Evolutionary conservation across 2,888 invertebrate species (phyloP).

Genomic region (Erebia epiphron): DNA sequence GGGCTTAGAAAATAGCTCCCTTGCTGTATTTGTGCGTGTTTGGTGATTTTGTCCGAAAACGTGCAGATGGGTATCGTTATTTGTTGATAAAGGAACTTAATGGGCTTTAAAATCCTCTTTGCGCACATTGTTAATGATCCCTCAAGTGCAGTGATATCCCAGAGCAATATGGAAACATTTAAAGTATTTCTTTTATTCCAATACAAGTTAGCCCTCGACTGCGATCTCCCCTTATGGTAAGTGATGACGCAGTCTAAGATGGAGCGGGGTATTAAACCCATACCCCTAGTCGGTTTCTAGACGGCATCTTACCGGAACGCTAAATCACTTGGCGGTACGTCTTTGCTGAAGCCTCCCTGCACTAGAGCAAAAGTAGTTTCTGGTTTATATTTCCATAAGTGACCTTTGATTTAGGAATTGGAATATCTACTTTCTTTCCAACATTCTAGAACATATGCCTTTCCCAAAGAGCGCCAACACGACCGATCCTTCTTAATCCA

Average conservation of each 20-base stretch:
- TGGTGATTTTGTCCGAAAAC: conserved; percentile 56
- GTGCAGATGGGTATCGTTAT: conserved; percentile 32
- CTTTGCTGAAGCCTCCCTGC: too few relatives aligned
- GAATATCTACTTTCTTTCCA: too few relatives aligned
- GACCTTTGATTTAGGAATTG: neutral
- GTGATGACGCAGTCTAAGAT: too few relatives aligned
- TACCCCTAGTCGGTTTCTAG: too few relatives aligned
- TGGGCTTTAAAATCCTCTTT: conserved; percentile 7
- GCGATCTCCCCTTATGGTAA: too few relatives aligned
- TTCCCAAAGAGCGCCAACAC: too few relatives aligned
- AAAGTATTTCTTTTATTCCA: neutral
- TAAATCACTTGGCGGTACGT: too few relatives aligned
- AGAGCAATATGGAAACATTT: neutral
- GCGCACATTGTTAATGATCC: neutral
- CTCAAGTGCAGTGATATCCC: neutral
- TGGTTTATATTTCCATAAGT: neutral
- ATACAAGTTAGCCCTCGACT: too few relatives aligned
- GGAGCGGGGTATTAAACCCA: too few relatives aligned
- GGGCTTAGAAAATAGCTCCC: conserved; percentile 66
- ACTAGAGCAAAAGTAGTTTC: neutral
- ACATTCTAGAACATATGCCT: too few relatives aligned
- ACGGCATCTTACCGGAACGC: too few relatives aligned
- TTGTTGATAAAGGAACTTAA: conserved; percentile 18
- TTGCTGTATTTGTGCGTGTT: conserved; percentile 62
- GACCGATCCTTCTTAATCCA: too few relatives aligned